These are phyloP conservation scores for Coptodon bakossiorum DNA, from an alignment of 2,113 vertebrate species.

Conservation along the genomic window DNA sequence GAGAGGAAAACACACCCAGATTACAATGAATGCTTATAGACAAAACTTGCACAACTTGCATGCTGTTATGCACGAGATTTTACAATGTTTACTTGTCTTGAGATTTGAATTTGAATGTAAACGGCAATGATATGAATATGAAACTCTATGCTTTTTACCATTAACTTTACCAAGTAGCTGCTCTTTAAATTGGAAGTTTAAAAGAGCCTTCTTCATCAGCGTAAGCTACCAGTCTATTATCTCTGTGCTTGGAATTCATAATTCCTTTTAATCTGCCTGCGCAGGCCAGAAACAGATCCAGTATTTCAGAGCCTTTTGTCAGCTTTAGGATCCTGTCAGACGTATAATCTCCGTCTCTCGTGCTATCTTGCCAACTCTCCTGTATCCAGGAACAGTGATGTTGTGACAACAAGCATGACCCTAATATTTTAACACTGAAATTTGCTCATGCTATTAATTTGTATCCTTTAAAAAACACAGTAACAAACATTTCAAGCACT, in stretches of 20 bases:
- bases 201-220: background rate
- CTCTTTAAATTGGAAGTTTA: background rate
- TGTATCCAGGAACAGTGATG: background rate
- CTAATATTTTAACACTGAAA: background rate
- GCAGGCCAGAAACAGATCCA: background rate
- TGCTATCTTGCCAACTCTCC: background rate
- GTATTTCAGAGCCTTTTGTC: background rate
- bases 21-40: background rate
- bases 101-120: background rate
- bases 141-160: background rate
- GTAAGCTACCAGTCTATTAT: background rate
- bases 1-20: background rate
- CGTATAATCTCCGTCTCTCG: background rate
- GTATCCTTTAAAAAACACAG: background rate
- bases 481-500: background rate
- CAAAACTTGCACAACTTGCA: background rate
- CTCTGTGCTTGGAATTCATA: background rate
- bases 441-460: background rate
- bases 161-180: background rate
- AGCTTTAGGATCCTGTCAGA: background rate
- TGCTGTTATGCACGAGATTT: background rate
- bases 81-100: background rate
- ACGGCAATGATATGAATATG: background rate
- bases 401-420: background rate
- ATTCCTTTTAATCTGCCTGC: background rate